Percentiles rank a stretch among this genome's conserved stretches.
Evolutionary conservation across 35 echinoderm and acorn worm species (phyloP).

Genomic region (Ophioderma brevispina): DNA sequence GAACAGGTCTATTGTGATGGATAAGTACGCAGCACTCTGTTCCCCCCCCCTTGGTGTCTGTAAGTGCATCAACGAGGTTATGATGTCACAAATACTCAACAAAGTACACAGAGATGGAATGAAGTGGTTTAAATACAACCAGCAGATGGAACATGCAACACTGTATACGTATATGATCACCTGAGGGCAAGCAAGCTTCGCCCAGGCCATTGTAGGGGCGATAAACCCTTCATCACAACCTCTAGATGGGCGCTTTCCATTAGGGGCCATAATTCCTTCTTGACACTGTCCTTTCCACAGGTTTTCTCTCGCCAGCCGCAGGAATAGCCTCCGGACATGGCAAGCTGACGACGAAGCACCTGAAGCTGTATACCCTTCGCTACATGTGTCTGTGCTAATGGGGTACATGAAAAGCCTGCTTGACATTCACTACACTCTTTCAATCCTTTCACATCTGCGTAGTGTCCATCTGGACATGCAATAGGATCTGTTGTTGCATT

Average conservation of each 20-base stretch:
- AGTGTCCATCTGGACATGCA: constrained; percentile 62
- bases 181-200: constrained; percentile 72
- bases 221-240: constrained; percentile 81
- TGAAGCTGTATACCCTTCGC: constrained; percentile 64
- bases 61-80: no score
- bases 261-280: constrained; percentile 63
- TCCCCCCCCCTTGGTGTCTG: no score
- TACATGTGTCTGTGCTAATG: constrained; percentile 44
- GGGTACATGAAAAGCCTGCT: constrained; percentile 70
- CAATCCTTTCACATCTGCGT: constrained; percentile 27
- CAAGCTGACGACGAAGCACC: constrained; percentile 47
- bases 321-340: constrained; percentile 80
- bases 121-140: no score
- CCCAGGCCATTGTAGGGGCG: constrained; percentile 71
- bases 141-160: neutral
- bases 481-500: constrained; percentile 59
- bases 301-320: constrained; percentile 44
- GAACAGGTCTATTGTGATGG: no score
- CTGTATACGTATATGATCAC: constrained; percentile 22
- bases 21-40: no score
- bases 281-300: constrained; percentile 53
- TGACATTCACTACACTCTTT: constrained; percentile 60
- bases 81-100: no score
- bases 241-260: constrained; percentile 64
- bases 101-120: neutral